Evolutionary conservation across 2,113 vertebrate species (phyloP).

Genomic region (Oncorhynchus tshawytscha): DNA sequence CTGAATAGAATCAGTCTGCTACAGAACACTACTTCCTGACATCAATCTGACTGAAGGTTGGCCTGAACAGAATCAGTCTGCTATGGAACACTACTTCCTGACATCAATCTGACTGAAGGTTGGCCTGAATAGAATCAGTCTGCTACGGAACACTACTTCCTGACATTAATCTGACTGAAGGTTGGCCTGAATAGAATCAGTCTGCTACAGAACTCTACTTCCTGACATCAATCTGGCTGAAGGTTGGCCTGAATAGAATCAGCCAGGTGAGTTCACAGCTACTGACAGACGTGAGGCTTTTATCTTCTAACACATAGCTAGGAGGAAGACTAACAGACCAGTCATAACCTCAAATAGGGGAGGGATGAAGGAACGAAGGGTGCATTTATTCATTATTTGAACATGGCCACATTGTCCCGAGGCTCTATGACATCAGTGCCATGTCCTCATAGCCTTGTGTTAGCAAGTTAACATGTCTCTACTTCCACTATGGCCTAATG

Average conservation of each 20-base stretch:
- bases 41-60: no score
- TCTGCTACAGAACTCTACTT: neutral
- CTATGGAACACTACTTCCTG: no score
- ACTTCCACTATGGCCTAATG: neutral
- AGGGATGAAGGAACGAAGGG: neutral
- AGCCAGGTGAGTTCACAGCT: no score
- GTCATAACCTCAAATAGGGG: no score
- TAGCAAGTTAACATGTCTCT: neutral
- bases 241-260: neutral
- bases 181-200: neutral
- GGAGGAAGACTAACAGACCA: no score
- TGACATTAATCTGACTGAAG: neutral
- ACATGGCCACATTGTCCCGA: neutral
- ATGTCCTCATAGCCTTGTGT: constrained; percentile 41
- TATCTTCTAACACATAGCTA: no score
- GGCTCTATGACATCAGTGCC: constrained; percentile 40
- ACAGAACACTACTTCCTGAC: no score
- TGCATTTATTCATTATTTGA: neutral
- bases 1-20: neutral
- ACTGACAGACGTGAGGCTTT: no score
- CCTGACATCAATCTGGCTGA: neutral
- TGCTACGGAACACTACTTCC: neutral
- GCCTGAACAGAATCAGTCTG: no score
- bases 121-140: neutral
- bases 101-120: no score